These are phyloP conservation scores for Melanotaenia nigrans DNA, from an alignment of 2,797 vertebrate species.

Conservation along the genomic window DNA sequence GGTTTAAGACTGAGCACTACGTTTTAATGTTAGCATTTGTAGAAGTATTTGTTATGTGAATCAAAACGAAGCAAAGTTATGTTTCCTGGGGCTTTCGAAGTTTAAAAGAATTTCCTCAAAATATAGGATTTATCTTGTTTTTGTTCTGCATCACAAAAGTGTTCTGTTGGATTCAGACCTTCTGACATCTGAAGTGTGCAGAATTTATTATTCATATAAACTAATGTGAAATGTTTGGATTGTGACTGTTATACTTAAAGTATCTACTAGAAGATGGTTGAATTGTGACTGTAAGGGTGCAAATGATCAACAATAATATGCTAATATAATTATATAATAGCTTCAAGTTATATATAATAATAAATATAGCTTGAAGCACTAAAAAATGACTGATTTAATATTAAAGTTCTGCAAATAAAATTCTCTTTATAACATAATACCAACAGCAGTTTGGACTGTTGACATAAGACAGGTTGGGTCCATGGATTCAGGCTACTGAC, in stretches of 20 bases:
- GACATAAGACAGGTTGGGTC: neutral
- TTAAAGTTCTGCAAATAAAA: neutral
- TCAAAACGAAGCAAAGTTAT: conserved; percentile 16
- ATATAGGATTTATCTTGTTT: too few species aligned
- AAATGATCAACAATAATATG: conserved; percentile 1
- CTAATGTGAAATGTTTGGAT: neutral
- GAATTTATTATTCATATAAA: neutral
- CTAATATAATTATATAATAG: too few species aligned
- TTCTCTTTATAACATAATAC: neutral
- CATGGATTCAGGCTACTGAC: neutral
- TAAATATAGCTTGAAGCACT: neutral
- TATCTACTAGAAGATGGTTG: neutral
- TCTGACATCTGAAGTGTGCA: neutral
- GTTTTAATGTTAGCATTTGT: neutral
- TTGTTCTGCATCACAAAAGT: neutral
- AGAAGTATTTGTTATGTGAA: conserved; percentile 5
- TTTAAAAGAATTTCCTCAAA: conserved; percentile 1
- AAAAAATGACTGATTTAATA: neutral
- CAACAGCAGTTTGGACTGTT: neutral
- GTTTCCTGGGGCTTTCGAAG: conserved; percentile 14
- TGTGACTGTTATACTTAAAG: neutral
- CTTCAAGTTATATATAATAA: too few species aligned
- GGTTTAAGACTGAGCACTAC: too few species aligned
- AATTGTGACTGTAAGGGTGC: neutral
- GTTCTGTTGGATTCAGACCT: neutral